Evolutionary conservation across 2,797 vertebrate genomes (phyloP), one percentile per base, ranked within the genome.

Genomic region (Psittacula derbiana): DNA sequence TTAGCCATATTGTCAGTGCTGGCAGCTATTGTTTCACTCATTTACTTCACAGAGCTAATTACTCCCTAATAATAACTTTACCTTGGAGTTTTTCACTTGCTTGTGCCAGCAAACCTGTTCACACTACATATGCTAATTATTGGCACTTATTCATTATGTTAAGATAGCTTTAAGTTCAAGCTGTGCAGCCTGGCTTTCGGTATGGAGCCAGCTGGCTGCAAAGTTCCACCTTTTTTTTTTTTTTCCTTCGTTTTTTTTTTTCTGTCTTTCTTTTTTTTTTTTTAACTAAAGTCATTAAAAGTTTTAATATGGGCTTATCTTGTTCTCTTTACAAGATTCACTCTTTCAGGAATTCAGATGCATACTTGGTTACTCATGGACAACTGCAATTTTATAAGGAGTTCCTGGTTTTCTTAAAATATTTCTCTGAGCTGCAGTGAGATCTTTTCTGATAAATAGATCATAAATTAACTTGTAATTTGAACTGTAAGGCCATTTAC

Each of bases 51-150:
- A 99, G 99, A 99, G 99, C 99, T 99, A 99, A 99, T 99, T 99
- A 99, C 99, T 99, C 99, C 99, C 99, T 99, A 99, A 99, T 99
- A 99, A 99, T 99, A 99, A 99, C 99, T 99, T 99, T 99, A 99
- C 99, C 99, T 99, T 99, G 98, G 99, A 99, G 99, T 99, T 99
- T 99, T 98, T 98, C 98, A 98, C 98, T 97, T 97, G 97, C 98
- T 97, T 97, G 98, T 99, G 99, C 99, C 99, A 99, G 99, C 99
- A 99, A 99, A 99, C 99, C 99, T 99, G 99, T 99, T 99, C 99
- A 98, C 99, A 99, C 98, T 99, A 99, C 99, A 99, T 99, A 99
- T 99, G 99, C 99, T 99, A 99, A 99, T 99, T 99, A 99, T 99
- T 99, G 98, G 99, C 99, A 99, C 99, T 99, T 99, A 99, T 99